Evolutionary conservation across 2,888 invertebrate genomes (phyloP).

Genomic region (Euspilapteryx auroguttella): DNA sequence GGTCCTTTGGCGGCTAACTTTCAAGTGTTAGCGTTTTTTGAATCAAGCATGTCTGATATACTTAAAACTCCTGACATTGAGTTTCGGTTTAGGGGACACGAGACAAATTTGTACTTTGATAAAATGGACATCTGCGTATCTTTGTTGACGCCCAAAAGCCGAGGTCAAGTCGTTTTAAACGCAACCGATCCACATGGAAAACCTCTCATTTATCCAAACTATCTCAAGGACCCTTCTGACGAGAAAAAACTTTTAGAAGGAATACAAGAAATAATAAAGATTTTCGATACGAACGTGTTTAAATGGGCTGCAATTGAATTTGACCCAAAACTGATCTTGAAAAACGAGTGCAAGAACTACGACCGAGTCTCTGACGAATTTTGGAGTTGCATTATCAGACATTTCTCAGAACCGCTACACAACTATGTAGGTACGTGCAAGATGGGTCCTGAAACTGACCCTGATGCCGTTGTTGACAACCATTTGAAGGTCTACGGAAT

Average conservation of each 20-base stretch:
- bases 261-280: conserved; percentile 34
- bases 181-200: conserved; percentile 38
- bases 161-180: conserved; percentile 40
- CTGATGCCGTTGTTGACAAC: conserved; percentile 39
- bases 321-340: conserved; percentile 34
- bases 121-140: conserved; percentile 41
- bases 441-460: conserved; percentile 37
- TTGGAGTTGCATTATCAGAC: conserved; percentile 47
- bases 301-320: conserved; percentile 36
- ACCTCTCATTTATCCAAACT: conserved; percentile 46
- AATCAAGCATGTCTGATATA: conserved; percentile 36
- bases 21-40: conserved; percentile 41
- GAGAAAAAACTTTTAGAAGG: conserved; percentile 41
- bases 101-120: conserved; percentile 51
- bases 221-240: conserved; percentile 32
- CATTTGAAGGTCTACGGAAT: conserved; percentile 34
- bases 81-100: conserved; percentile 41
- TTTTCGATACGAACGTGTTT: conserved; percentile 49
- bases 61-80: conserved; percentile 43
- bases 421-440: conserved; percentile 51
- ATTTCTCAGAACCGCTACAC: conserved; percentile 43
- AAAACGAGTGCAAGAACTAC: conserved; percentile 38
- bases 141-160: conserved; percentile 41
- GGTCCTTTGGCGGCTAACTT: conserved; percentile 49
- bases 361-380: conserved; percentile 39